phyloP scores from a whole-genome alignment of 2,888 invertebrate species.

The Noctua comes region DNA sequence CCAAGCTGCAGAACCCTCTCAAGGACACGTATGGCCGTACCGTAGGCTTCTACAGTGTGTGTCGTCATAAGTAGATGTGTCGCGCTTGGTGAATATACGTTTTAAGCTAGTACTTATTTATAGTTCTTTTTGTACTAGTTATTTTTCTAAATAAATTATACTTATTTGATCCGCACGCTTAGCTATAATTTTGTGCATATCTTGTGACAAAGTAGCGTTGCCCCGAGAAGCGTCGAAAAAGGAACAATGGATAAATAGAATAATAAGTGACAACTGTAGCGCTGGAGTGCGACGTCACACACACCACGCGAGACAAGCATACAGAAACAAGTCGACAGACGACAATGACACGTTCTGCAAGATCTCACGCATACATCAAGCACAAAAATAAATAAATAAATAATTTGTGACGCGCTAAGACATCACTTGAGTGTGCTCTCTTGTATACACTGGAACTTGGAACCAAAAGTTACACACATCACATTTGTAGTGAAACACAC shows the following conservation, averaged over 20 bases:
- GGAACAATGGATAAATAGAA: slow-evolving; percentile 57
- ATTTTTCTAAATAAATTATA: background rate
- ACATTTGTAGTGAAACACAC: no score
- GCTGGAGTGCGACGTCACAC: background rate
- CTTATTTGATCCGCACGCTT: background rate
- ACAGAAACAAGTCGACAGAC: background rate
- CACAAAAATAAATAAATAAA: background rate
- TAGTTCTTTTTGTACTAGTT: background rate
- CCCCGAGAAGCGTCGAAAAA: slow-evolving; percentile 34
- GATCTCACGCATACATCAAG: background rate
- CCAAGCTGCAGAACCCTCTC: no score
- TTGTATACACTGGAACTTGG: background rate
- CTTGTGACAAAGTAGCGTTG: background rate
- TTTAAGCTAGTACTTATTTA: background rate
- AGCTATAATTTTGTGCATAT: background rate
- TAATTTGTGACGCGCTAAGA: background rate
- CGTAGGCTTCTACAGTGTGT: background rate
- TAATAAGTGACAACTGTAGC: slow-evolving; percentile 46
- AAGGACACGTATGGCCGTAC: background rate
- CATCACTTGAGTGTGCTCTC: background rate
- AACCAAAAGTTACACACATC: background rate
- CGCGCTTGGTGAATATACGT: background rate
- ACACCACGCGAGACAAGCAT: background rate
- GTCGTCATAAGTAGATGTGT: background rate
- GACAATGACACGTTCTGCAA: background rate